Conservation (phyloP, 2,113 vertebrate genomes). For the Oncorhynchus tshawytscha region DNA sequence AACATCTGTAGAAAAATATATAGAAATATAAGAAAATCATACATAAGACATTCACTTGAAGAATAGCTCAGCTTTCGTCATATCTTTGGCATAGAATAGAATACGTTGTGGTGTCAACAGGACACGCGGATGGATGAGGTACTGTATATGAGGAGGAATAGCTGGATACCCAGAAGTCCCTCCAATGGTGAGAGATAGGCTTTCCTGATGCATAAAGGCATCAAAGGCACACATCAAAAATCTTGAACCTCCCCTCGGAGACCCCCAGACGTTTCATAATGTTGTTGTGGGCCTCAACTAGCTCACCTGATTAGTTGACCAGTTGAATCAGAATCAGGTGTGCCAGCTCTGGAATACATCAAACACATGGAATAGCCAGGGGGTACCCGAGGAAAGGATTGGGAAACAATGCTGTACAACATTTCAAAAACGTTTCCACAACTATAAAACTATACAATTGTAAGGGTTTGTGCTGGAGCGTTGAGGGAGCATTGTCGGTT, state of each 20-base stretch:
- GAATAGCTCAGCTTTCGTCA: not conserved
- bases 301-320: no score
- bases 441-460: not conserved
- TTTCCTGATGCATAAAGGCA: conserved; percentile 7
- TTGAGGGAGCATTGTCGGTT: conserved; percentile 8
- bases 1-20: conserved; percentile 70
- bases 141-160: conserved; percentile 13
- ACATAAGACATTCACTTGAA: conserved; percentile 24
- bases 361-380: no score
- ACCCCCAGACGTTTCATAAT: no score
- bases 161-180: conserved; percentile 19
- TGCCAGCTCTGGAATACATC: no score
- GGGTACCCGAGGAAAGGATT: no score
- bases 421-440: no score
- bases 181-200: conserved; percentile 24
- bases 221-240: conserved; percentile 34
- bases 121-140: conserved; percentile 26
- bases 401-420: no score
- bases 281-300: no score
- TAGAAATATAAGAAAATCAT: conserved; percentile 40
- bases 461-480: not conserved
- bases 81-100: conserved; percentile 30
- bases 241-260: no score
- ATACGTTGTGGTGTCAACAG: conserved; percentile 9
- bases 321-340: no score